Base-by-base conservation (phyloP, 1,140 invertebrate species). In the Aphaenogaster floridana region DNA sequence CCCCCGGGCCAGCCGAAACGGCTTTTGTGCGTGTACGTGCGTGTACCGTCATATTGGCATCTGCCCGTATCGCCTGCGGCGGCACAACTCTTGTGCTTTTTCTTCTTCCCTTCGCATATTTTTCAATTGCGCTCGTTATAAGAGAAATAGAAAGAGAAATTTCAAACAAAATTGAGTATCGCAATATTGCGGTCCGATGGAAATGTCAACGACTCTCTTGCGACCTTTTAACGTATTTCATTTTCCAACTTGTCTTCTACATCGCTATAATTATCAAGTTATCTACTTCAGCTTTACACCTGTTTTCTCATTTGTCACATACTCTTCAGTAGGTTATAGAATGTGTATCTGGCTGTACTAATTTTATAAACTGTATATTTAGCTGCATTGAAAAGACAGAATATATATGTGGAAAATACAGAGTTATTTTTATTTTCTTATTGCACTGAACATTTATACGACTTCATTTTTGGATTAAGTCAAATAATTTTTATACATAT, bases 1-100 rank as follows among this genome's bases (percentile, higher is more conserved):
- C 91, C 94, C 91, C 71, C 69, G 68, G 94, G 91, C 64, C 86
- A 91, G 91, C 89, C 90, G 88, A 93, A 94, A 94, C 94, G 92
- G 88, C 90, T 93, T 83, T 91, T 84, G 54, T 68, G 42, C 80
- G 54, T 50, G 36, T 83, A 79, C n/a, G 69, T 77, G 54, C 28
- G 69, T 74, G 54, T 61, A 84, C 54, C 45, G 42, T 84, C 69
- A 84, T 84, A 84, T 84, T 84, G 80, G 80, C 80, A 84, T 90
- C 69, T 54, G 63, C 89, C 84, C 76, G 89, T 80, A 87, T 57
- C 21, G 79, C 89, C 80, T 0, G 42, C 52, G 79, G 89, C 88
- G 89, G 90, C 72, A 61, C 86, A 77, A 50, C 76, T 81, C 66
- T 71, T 61, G 71, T 39, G 63, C 72, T 80, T 86, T 86, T 80